phyloP scores from a whole-genome alignment of 2,888 invertebrate species.

The Drosophila kambysellisi region DNA sequence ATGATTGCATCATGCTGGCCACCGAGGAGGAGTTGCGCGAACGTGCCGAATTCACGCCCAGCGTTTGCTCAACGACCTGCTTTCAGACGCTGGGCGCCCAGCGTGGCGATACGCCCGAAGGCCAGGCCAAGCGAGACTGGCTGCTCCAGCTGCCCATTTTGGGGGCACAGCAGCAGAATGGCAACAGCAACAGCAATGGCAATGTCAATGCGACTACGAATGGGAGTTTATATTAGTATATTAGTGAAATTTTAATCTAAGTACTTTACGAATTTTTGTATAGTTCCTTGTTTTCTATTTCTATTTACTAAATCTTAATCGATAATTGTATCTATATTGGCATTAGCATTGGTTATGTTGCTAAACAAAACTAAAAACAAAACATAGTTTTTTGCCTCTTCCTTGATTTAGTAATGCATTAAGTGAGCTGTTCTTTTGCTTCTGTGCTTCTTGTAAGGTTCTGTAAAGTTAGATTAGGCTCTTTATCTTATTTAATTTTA shows the following conservation, averaged over 20 bases:
- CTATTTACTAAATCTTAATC: slow-evolving; percentile 61
- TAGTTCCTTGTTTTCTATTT: slow-evolving; percentile 78
- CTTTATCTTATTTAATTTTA: slow-evolving; percentile 24
- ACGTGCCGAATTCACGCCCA: slow-evolving; percentile 81
- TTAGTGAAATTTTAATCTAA: slow-evolving; percentile 75
- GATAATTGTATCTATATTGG: slow-evolving; percentile 37
- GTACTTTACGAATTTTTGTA: slow-evolving; percentile 77
- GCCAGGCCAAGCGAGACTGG: slow-evolving; percentile 76
- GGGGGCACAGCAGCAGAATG: slow-evolving; percentile 38
- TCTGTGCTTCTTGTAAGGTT: slow-evolving; percentile 53
- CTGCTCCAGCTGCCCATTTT: slow-evolving; percentile 67
- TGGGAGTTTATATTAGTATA: slow-evolving; percentile 70
- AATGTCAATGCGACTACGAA: slow-evolving; percentile 42
- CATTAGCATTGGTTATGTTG: slow-evolving; percentile 44
- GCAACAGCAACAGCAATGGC: slow-evolving; percentile 22
- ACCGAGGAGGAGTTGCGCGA: slow-evolving; percentile 82
- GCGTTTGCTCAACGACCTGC: slow-evolving; percentile 79
- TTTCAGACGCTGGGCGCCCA: slow-evolving; percentile 77
- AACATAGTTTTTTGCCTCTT: slow-evolving; percentile 29
- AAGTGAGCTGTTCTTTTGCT: slow-evolving; percentile 55
- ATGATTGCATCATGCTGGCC: slow-evolving; percentile 79
- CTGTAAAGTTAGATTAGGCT: slow-evolving; percentile 73
- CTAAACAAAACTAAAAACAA: slow-evolving; percentile 13
- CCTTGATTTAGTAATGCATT: slow-evolving; percentile 29
- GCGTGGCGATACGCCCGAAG: slow-evolving; percentile 77